A percentile compares a stretch with the other conserved stretches of the same genome.
These are phyloP conservation scores for Caenorhabditis japonica DNA, from an alignment of 2,888 invertebrate species.

Conservation along the genomic window DNA sequence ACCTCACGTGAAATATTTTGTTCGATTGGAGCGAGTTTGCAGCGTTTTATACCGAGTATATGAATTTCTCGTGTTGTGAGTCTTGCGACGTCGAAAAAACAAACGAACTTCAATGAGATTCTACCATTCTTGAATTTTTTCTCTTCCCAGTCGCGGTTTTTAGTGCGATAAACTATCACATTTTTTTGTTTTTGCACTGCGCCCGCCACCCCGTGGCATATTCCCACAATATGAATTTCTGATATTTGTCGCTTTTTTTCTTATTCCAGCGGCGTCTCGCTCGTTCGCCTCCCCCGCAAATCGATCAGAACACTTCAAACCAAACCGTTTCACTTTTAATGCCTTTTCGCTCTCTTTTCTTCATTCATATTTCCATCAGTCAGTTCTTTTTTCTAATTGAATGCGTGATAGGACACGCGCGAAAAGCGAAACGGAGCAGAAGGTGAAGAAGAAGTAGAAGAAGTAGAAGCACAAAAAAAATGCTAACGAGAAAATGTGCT, in stretches of 20 bases:
- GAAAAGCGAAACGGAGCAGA: not conserved
- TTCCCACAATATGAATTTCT: slow-evolving; percentile 46
- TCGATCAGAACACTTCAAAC: too few relatives aligned
- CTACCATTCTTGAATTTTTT: too few relatives aligned
- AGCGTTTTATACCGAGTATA: too few relatives aligned
- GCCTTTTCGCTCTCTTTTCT: slow-evolving; percentile 4
- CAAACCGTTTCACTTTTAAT: slow-evolving; percentile 10
- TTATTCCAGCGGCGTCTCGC: not conserved
- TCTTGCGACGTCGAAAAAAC: too few relatives aligned
- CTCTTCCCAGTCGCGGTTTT: too few relatives aligned
- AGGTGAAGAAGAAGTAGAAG: not conserved
- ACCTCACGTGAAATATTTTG: too few relatives aligned
- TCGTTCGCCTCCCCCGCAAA: not conserved
- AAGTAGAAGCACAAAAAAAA: too few relatives aligned
- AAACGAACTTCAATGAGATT: too few relatives aligned
- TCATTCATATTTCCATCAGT: not conserved
- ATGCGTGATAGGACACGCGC: slow-evolving; percentile 20
- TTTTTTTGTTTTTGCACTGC: slow-evolving; percentile 10
- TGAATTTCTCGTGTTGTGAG: too few relatives aligned
- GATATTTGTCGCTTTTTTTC: slow-evolving; percentile 11
- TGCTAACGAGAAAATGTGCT: not conserved
- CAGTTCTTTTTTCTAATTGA: slow-evolving; percentile 29
- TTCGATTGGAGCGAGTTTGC: too few relatives aligned
- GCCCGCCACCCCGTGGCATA: too few relatives aligned
- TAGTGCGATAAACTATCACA: slow-evolving; percentile 11